phyloP scores from a whole-genome alignment of 2,888 invertebrate genomes.

The Sthenelais limicola region DNA sequence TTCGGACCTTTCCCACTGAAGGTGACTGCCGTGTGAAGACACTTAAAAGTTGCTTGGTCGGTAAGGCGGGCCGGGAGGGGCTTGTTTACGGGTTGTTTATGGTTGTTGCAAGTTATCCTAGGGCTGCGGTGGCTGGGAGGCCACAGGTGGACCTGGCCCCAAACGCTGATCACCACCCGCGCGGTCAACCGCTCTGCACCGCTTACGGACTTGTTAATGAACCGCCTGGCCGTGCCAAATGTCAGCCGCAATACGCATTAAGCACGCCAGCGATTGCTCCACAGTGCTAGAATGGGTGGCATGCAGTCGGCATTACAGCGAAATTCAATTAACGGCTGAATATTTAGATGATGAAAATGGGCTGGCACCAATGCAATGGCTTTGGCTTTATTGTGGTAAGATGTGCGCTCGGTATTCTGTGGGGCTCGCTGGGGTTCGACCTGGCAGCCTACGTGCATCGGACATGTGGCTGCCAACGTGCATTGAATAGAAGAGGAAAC shows the following conservation, averaged over 20 bases:
- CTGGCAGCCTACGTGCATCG: too few species aligned
- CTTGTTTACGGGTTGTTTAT: too few species aligned
- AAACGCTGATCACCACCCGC: not conserved
- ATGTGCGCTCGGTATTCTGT: too few species aligned
- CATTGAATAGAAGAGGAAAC: too few species aligned
- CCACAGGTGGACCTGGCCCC: conserved; percentile 2
- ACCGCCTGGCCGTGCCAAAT: not conserved
- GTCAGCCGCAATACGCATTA: conserved; percentile 12
- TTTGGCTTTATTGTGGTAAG: too few species aligned
- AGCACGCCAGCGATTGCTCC: not conserved
- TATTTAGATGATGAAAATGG: conserved; percentile 12
- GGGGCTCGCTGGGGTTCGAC: too few species aligned
- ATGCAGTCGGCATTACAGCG: not conserved
- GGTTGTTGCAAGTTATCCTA: not conserved
- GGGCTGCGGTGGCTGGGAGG: not conserved
- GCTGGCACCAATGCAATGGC: not conserved
- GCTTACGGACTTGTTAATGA: not conserved
- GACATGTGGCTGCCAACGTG: too few species aligned
- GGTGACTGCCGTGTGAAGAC: too few species aligned
- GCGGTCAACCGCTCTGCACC: not conserved
- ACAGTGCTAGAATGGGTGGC: too few species aligned
- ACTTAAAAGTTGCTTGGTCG: too few species aligned
- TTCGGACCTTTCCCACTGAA: too few species aligned
- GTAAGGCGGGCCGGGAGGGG: too few species aligned
- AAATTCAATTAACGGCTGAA: conserved; percentile 13